These are phyloP conservation scores for Chromis chromis DNA, from an alignment of 2,797 vertebrate species.

Conservation along the genomic window DNA sequence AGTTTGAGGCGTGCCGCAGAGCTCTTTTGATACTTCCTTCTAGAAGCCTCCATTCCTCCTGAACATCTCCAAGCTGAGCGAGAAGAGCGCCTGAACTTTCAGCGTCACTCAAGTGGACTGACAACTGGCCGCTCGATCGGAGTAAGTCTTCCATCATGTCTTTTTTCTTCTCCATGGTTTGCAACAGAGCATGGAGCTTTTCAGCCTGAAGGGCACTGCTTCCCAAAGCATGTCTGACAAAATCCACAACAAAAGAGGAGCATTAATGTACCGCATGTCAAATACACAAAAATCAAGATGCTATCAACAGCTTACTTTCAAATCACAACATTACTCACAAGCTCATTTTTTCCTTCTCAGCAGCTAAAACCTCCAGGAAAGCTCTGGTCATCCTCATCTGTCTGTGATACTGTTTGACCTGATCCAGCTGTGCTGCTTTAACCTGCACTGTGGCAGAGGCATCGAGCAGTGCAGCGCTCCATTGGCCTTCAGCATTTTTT, in stretches of 20 bases:
- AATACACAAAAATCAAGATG: background rate
- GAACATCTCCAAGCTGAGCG: constrained; percentile 87
- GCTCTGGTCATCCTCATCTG: constrained; percentile 75
- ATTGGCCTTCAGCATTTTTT: constrained; percentile 48
- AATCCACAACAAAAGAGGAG: constrained; percentile 18
- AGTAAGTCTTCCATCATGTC: constrained; percentile 81
- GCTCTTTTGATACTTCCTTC: constrained; percentile 84
- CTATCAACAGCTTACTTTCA: background rate
- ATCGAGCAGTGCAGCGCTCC: constrained; percentile 83
- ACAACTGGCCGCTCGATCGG: constrained; percentile 81
- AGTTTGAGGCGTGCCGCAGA: constrained; percentile 78
- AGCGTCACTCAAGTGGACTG: constrained; percentile 78
- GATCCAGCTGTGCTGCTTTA: constrained; percentile 85
- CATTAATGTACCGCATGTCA: background rate
- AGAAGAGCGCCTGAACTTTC: constrained; percentile 87
- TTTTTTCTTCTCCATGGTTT: constrained; percentile 82
- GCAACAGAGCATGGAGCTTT: constrained; percentile 83
- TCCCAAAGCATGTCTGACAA: constrained; percentile 81
- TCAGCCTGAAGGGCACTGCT: constrained; percentile 83
- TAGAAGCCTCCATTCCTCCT: constrained; percentile 86
- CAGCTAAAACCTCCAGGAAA: constrained; percentile 81
- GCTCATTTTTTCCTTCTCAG: constrained; percentile 86
- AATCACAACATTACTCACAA: constrained; percentile 84
- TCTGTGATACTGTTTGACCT: constrained; percentile 86
- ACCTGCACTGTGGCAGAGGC: constrained; percentile 84